Percentiles rank a stretch among this genome's conserved stretches.
Evolutionary conservation across 2,888 invertebrate species (phyloP).

Genomic region (Chrysomela aeneicollis): DNA sequence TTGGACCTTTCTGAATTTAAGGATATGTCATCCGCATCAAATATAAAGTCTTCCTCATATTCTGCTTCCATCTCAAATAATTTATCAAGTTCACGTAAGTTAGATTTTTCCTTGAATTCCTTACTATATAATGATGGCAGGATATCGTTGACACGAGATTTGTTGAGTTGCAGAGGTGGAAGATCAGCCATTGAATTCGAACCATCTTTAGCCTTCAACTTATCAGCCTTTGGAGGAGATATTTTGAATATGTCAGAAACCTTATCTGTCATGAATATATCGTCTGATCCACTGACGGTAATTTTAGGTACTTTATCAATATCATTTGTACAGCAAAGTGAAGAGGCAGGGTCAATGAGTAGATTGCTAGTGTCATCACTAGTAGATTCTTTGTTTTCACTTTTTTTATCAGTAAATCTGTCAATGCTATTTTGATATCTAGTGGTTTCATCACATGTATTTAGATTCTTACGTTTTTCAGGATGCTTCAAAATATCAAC

Average conservation of each 20-base stretch:
- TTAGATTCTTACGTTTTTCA: conserved; percentile 20
- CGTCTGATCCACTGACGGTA: conserved; percentile 26
- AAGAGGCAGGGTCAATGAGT: conserved; percentile 33
- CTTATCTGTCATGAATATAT: conserved; percentile 21
- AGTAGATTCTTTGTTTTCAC: conserved; percentile 29
- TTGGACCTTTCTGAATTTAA: conserved; percentile 37
- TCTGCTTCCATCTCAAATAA: conserved; percentile 55
- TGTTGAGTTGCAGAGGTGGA: conserved; percentile 54
- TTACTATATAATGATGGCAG: conserved; percentile 57
- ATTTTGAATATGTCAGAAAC: too few species aligned
- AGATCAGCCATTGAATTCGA: conserved; percentile 55
- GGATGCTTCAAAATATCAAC: conserved; percentile 22
- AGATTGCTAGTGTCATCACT: too few species aligned
- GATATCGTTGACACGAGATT: conserved; percentile 52
- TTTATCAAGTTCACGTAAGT: conserved; percentile 53
- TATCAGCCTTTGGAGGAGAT: conserved; percentile 49
- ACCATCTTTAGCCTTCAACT: conserved; percentile 51
- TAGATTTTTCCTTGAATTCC: conserved; percentile 55
- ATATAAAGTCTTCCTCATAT: conserved; percentile 60
- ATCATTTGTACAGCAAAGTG: conserved; percentile 7
- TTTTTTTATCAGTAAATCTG: too few species aligned
- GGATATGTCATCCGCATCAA: conserved; percentile 43
- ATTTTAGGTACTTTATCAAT: conserved; percentile 31
- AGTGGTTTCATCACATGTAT: conserved; percentile 10
- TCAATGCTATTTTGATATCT: conserved; percentile 22